These are phyloP conservation scores for Heloderma charlesbogerti DNA, from an alignment of 2,113 vertebrate species.

Conservation along the genomic window DNA sequence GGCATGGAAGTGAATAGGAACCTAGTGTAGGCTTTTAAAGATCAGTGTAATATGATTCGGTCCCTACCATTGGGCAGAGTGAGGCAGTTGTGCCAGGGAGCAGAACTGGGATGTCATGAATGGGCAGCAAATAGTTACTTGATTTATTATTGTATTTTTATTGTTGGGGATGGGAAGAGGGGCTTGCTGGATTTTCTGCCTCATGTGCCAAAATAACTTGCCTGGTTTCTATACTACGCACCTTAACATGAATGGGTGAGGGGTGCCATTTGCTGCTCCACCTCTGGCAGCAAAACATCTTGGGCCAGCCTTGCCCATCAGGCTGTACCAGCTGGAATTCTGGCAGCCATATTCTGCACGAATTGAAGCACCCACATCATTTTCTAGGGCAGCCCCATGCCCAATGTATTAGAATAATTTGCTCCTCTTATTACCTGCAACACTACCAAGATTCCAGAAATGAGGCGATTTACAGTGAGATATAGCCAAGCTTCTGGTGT, in stretches of 20 bases:
- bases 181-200: too few species aligned
- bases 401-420: neutral
- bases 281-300: too few species aligned
- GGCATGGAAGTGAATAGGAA: neutral
- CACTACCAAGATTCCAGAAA: neutral
- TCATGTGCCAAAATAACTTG: too few species aligned
- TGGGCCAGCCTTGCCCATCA: neutral
- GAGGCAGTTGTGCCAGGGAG: too few species aligned
- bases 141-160: too few species aligned
- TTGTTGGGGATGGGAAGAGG: too few species aligned
- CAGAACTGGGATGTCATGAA: too few species aligned
- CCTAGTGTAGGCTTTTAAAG: neutral
- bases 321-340: neutral
- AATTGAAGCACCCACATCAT: neutral
- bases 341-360: neutral
- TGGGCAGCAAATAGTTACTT: too few species aligned
- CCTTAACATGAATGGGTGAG: too few species aligned
- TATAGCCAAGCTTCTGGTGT: neutral
- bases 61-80: too few species aligned
- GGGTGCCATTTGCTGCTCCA: too few species aligned
- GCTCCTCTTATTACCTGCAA: neutral
- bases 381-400: neutral
- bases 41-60: neutral
- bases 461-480: neutral
- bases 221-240: too few species aligned